Base-by-base conservation (phyloP, 1,140 invertebrate species). In the Heliothis subflexa region DNA sequence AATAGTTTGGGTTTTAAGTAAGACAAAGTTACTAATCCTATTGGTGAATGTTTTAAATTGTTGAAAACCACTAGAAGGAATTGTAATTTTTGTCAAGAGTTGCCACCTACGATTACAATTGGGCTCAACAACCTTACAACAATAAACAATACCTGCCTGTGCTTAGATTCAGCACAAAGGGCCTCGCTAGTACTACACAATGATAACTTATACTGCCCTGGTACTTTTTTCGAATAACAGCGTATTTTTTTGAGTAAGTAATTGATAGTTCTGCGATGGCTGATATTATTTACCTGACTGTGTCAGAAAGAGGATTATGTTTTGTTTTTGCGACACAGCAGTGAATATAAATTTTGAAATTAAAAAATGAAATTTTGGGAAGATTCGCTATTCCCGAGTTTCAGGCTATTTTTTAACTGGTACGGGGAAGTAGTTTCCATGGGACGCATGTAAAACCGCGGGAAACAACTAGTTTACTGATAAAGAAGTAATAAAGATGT, bases 91-190 rank as follows among this genome's bases (percentile, higher is more conserved):
- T 28, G 55, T 59, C 13, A 21, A 59, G 21, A 59, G 25, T 59
- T 25, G 21, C 21, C 55, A 40, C 47, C 40, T 47, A 66, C 33
- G 7, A 45, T 40, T n/a, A 66, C 40, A 66, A 66, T 66, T 18
- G 62, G 62, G 62, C 62, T 66, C 62, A 66, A 66, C 62, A 47
- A 66, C 62, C 62, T 66, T 66, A 40, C 16, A 66, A 66, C 62
- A 66, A 66, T 66, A 47, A 45, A 66, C 62, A 66, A 66, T 66
- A 66, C 62, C n/a, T 12, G 62, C 18, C 62, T 47, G 33, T 3
- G 40, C 40, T 66, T 18, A 66, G 40, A 47, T 40, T 45, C 10
- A 16, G 62, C 4, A 66, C 62, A 66, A 66, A 66, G 62, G 62
- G 33, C 16, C 40, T 47, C 62, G 47, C 16, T 47, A 66, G 40